Percentiles rank a stretch among this genome's conserved stretches.
These are phyloP conservation scores for Umimayanthus kanabou DNA, from an alignment of 92 coral and sea anemone genomes.

Conservation along the genomic window DNA sequence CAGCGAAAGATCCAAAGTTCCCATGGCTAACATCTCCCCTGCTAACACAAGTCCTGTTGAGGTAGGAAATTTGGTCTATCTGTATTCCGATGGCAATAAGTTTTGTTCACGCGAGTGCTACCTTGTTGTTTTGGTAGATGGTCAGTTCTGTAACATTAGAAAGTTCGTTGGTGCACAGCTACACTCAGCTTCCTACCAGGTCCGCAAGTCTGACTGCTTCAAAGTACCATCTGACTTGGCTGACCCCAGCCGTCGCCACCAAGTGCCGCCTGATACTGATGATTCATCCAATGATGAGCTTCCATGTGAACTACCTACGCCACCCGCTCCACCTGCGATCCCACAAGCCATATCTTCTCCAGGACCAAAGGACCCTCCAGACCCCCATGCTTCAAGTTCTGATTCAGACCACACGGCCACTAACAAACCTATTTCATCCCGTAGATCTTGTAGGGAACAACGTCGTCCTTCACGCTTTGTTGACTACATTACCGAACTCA, in stretches of 20 bases:
- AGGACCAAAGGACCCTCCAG: not conserved
- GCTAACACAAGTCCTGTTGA: slow-evolving; percentile 7
- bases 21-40: slow-evolving; percentile 13
- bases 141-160: slow-evolving; percentile 36
- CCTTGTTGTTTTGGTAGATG: slow-evolving; percentile 25
- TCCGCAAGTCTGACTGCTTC: not conserved
- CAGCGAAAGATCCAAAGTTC: slow-evolving; percentile 28
- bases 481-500: too few species aligned
- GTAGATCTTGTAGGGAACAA: too few species aligned
- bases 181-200: slow-evolving; percentile 3
- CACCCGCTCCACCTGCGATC: too few species aligned
- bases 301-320: not conserved
- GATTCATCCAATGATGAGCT: slow-evolving; percentile 8
- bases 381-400: not conserved
- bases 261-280: not conserved
- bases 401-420: too few species aligned
- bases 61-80: slow-evolving; percentile 7
- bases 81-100: slow-evolving; percentile 20
- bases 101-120: not conserved
- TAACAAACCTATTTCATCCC: too few species aligned
- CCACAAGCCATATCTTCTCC: slow-evolving; percentile 5
- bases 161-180: slow-evolving; percentile 23
- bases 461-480: too few species aligned
- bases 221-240: too few species aligned
- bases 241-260: slow-evolving; percentile 5